These are phyloP conservation scores for Axis porcinus DNA, from an alignment of 2,113 vertebrate genomes.

Conservation along the genomic window DNA sequence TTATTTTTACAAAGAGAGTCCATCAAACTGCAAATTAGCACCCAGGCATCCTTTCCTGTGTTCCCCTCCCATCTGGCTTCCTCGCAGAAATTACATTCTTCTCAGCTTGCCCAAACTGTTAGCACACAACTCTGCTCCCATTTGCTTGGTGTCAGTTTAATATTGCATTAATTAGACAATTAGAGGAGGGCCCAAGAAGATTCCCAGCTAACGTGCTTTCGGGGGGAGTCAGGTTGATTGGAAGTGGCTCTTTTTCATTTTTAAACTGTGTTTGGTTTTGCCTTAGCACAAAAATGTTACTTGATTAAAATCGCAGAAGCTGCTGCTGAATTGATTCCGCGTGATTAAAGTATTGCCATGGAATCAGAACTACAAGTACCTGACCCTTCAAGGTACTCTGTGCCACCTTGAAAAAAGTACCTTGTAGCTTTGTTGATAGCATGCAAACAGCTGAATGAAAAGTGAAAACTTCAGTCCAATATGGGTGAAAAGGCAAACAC, in stretches of 20 bases:
- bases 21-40: constrained; percentile 69
- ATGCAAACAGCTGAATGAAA: neutral
- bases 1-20: constrained; percentile 71
- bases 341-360: constrained; percentile 39
- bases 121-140: constrained; percentile 44
- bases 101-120: constrained; percentile 49
- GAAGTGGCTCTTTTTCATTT: constrained; percentile 40
- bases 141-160: constrained; percentile 48
- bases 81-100: constrained; percentile 44
- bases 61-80: constrained; percentile 51
- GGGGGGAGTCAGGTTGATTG: constrained; percentile 34
- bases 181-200: constrained; percentile 56
- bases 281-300: constrained; percentile 30
- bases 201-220: neutral
- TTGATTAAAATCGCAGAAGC: constrained; percentile 49
- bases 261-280: constrained; percentile 55
- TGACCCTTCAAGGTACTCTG: neutral
- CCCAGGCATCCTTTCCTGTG: constrained; percentile 43
- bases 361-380: neutral
- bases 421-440: neutral
- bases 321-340: constrained; percentile 19
- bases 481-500: neutral
- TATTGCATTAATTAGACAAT: constrained; percentile 54
- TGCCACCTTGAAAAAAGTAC: neutral
- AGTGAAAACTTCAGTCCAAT: neutral